These are phyloP conservation scores for Rapana venosa DNA, from an alignment of 2,888 invertebrate species.

Conservation along the genomic window DNA sequence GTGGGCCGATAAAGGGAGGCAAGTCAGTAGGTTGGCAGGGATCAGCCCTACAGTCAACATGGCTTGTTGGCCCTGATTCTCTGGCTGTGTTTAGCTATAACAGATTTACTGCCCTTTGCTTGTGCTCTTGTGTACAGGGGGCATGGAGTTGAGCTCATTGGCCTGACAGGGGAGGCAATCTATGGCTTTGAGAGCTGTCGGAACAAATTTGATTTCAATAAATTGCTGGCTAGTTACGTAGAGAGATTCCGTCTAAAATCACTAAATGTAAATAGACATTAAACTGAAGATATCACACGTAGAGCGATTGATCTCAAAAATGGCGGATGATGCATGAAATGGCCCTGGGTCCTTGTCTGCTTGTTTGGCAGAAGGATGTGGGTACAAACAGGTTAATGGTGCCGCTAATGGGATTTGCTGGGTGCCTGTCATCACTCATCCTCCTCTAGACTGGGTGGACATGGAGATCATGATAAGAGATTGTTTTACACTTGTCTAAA, in stretches of 20 bases:
- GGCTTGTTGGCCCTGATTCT: constrained; percentile 13
- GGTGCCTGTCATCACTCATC: neutral
- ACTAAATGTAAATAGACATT: too few species aligned
- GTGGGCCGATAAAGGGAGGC: neutral
- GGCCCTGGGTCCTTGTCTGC: neutral
- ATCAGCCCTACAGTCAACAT: constrained; percentile 8
- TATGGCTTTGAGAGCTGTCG: neutral
- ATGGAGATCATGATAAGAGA: too few species aligned
- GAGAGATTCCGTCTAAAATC: too few species aligned
- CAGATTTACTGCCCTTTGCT: constrained; percentile 16
- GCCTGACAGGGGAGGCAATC: neutral
- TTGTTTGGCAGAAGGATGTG: constrained; percentile 2
- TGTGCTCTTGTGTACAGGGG: constrained; percentile 7
- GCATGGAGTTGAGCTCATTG: constrained; percentile 1
- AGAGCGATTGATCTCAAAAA: neutral
- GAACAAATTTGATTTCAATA: neutral
- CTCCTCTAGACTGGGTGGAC: neutral
- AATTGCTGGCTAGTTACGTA: neutral
- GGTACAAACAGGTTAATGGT: constrained; percentile 7
- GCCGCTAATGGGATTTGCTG: neutral
- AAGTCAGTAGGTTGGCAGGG: constrained; percentile 3
- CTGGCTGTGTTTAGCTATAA: neutral
- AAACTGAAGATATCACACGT: too few species aligned
- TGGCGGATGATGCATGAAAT: neutral
- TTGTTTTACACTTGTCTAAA: too few species aligned